Base-by-base conservation (phyloP, 2,113 vertebrate genomes). In the Craseonycteris thonglongyai region DNA sequence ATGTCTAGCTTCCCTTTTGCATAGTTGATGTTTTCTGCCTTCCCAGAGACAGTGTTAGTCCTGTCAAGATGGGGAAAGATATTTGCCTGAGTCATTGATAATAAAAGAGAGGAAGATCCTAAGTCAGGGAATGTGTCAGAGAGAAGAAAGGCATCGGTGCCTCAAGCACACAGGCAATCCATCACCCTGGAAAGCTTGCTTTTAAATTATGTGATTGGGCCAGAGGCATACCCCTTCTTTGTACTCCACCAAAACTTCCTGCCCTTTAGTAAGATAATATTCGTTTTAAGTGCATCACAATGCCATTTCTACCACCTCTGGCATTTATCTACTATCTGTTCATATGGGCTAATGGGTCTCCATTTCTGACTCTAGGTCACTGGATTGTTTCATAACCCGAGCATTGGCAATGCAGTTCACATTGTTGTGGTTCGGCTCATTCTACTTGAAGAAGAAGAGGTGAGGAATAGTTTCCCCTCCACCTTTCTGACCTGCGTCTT, bases 341-440 rank as follows among this genome's bases (percentile, higher is more conserved):
- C 0, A 87, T 66, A 35, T 75, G 51, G 51, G 87, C 96, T 95
- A 79, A 91, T 81, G 95, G 76, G 94, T 97, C 97, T 98, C 59
- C 24, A 33, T 84, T 93, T 97, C 79, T 98, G 93, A 51, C 74
- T 96, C 88, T 97, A 99, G 99, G 99, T 99, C 96, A 98, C 99
- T 1, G 99, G 99, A 42, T 96, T 99, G 93, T 99, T 99, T 97
- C 99, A 99, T 0, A 99, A 99, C 91, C 99, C 99, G 61, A 99
- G 99, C 96, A 99, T 99, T 86, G 99, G 99, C 68, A 99, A 99
- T 47, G 99, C 99, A 47, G 98, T 99, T 97, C 99, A 99, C 83
- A 99, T 99, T 76, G 98, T 99, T 68, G 97, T 99, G 92, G 99
- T 99, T 59, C 98, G 99, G 19, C 99, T 99, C 88, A 99, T 99